Evolutionary conservation across 1,140 invertebrate genomes (phyloP).

Genomic region (Chrysomallon squamiferum): DNA sequence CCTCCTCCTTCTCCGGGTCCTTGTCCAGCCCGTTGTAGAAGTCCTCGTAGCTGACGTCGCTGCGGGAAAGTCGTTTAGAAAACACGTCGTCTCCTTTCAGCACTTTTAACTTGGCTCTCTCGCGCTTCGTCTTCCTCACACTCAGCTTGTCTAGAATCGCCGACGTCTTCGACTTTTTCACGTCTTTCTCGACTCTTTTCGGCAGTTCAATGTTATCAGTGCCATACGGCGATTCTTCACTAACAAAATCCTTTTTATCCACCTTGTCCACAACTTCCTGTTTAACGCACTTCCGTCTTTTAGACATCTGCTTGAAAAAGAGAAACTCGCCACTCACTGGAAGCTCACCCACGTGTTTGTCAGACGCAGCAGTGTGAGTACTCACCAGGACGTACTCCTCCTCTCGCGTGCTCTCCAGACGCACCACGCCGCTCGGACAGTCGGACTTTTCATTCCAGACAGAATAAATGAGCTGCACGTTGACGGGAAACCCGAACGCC

Average conservation of each 20-base stretch:
- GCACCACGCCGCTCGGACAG: conserved; percentile 34
- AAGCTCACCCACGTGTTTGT: conserved; percentile 36
- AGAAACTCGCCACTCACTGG: conserved; percentile 37
- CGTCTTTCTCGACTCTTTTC: conserved; percentile 39
- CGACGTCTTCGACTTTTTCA: conserved; percentile 45
- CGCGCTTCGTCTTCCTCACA: conserved; percentile 45
- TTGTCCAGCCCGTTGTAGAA: conserved; percentile 31
- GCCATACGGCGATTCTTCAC: background rate
- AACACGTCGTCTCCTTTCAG: conserved; percentile 51
- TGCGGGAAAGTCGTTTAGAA: conserved; percentile 44
- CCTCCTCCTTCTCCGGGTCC: conserved; percentile 21
- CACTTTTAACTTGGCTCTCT: conserved; percentile 51
- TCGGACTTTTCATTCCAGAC: conserved; percentile 17
- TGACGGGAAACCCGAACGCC: conserved; percentile 51
- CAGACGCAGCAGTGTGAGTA: conserved; percentile 19
- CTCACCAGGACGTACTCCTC: conserved; percentile 39
- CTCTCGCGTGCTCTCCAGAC: conserved; percentile 39
- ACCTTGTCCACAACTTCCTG: conserved; percentile 2
- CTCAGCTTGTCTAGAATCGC: conserved; percentile 51
- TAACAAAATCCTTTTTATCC: background rate
- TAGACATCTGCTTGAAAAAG: conserved; percentile 36
- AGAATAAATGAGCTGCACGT: conserved; percentile 47
- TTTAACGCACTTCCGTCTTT: conserved; percentile 24
- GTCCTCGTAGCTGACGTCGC: conserved; percentile 49
- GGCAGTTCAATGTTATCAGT: conserved; percentile 35